These are phyloP conservation scores for Sakesphorus luctuosus DNA, from an alignment of 2,113 vertebrate genomes.

Conservation along the genomic window DNA sequence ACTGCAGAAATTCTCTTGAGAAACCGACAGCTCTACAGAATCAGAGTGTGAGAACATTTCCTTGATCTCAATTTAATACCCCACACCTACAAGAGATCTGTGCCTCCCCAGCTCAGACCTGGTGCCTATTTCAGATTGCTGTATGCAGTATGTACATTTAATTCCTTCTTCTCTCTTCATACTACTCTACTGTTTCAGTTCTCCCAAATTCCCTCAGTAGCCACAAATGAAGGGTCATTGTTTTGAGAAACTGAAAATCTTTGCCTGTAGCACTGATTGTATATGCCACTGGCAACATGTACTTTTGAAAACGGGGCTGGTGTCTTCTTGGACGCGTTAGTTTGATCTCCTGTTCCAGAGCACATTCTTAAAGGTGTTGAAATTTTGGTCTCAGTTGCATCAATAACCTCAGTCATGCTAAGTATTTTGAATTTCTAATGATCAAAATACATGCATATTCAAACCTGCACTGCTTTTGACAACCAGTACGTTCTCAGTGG, in stretches of 20 bases:
- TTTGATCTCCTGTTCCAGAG: neutral
- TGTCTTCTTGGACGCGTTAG: neutral
- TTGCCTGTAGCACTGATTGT: neutral
- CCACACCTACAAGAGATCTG: neutral
- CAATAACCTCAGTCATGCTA: neutral
- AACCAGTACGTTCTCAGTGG: neutral
- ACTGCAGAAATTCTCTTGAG: neutral
- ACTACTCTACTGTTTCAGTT: neutral
- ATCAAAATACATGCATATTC: neutral
- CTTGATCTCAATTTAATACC: neutral
- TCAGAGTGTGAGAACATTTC: neutral
- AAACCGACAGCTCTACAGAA: neutral
- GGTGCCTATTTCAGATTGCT: neutral
- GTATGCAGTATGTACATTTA: neutral
- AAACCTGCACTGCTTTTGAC: neutral
- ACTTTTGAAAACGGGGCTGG: neutral
- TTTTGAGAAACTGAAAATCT: neutral
- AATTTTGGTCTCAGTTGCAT: neutral
- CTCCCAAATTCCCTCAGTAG: neutral
- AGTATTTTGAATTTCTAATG: neutral
- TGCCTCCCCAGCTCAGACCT: neutral
- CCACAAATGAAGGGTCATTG: neutral
- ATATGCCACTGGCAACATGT: neutral
- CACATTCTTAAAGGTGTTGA: neutral
- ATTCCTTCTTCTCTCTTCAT: neutral